Evolutionary conservation across 2,888 invertebrate species (phyloP).

Genomic region (Rhingia rostrata): DNA sequence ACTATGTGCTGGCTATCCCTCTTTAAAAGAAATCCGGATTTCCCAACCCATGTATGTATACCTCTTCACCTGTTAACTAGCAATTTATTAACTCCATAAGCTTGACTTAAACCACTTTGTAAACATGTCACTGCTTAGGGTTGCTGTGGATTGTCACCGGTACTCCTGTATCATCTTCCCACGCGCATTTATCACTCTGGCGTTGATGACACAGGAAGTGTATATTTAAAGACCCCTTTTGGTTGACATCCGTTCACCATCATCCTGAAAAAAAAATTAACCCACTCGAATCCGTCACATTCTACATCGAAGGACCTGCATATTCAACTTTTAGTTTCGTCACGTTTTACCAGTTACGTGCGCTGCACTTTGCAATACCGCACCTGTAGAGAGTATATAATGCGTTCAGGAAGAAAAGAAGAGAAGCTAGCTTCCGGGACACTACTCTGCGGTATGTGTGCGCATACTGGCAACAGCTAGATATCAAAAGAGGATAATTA

Average conservation of each 20-base stretch:
- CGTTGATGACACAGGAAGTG: slow-evolving; percentile 51
- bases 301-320: not conserved
- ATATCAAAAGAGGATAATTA: slow-evolving; percentile 44
- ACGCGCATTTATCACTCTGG: slow-evolving; percentile 23
- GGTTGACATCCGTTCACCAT: slow-evolving; percentile 2
- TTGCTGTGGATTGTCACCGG: not conserved
- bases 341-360: slow-evolving; percentile 28
- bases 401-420: not conserved
- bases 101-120: slow-evolving; percentile 8
- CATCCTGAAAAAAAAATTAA: not conserved
- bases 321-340: slow-evolving; percentile 11
- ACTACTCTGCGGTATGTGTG: slow-evolving; percentile 10
- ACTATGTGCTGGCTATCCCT: too few relatives aligned
- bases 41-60: too few relatives aligned
- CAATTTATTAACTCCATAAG: not conserved
- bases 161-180: slow-evolving; percentile 14
- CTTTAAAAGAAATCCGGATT: too few relatives aligned
- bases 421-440: slow-evolving; percentile 12
- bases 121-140: not conserved
- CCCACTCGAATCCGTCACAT: slow-evolving; percentile 1
- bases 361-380: not conserved
- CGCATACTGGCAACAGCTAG: slow-evolving; percentile 5
- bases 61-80: too few relatives aligned
- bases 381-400: slow-evolving; percentile 15
- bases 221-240: slow-evolving; percentile 39